Evolutionary conservation across 1,140 invertebrate species (phyloP).

Genomic region (Drosophila simulans): DNA sequence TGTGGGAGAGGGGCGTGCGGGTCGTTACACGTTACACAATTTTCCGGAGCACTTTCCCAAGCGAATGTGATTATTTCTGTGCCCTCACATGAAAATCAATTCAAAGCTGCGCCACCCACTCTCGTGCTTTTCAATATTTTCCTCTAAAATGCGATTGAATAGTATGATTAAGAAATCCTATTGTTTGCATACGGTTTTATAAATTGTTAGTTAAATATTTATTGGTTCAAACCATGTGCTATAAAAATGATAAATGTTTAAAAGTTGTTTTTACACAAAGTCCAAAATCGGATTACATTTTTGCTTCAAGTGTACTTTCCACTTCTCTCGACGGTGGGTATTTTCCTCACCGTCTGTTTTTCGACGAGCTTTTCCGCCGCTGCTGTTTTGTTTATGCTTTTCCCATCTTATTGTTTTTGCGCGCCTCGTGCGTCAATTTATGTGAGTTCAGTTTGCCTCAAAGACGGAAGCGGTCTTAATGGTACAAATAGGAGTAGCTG

Average conservation of each 20-base stretch:
- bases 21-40: constrained; percentile 58
- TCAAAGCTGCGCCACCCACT: constrained; percentile 12
- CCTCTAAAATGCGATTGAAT: too few species aligned
- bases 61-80: constrained; percentile 48
- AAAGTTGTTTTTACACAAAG: background rate
- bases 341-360: constrained; percentile 21
- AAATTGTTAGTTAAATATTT: background rate
- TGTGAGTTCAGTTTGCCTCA: constrained; percentile 43
- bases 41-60: constrained; percentile 54
- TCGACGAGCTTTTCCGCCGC: constrained; percentile 24
- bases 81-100: constrained; percentile 64
- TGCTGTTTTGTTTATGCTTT: constrained; percentile 49
- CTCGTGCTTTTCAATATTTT: too few species aligned
- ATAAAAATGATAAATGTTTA: background rate
- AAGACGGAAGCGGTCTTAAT: constrained; percentile 70
- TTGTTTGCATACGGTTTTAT: background rate
- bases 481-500: constrained; percentile 48
- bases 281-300: too few species aligned
- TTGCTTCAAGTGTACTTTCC: constrained; percentile 6
- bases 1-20: constrained; percentile 8
- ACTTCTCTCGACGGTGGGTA: constrained; percentile 9
- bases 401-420: constrained; percentile 70
- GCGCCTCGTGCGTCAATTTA: constrained; percentile 64
- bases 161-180: too few species aligned
- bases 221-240: background rate